Evolutionary conservation across 2,797 vertebrate species (phyloP).

Genomic region (Gallinago stenura): DNA sequence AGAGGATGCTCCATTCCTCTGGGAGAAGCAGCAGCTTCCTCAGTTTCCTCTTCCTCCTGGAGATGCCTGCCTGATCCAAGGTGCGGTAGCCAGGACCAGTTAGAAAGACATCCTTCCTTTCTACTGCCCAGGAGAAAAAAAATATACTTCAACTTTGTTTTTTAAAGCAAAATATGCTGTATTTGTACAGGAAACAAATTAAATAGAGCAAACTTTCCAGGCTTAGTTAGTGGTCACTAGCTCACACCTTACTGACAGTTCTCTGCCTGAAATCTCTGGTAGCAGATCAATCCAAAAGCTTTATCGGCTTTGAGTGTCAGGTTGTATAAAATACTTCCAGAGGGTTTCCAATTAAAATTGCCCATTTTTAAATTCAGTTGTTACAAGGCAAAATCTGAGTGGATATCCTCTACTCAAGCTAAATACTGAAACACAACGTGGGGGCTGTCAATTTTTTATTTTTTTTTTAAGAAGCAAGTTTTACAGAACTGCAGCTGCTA

Average conservation of each 20-base stretch:
- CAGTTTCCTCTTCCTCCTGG: background rate
- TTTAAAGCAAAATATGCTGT: background rate
- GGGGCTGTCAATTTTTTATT: background rate
- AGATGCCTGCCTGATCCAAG: background rate
- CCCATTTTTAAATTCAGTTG: background rate
- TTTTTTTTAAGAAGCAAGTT: background rate
- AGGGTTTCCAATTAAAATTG: background rate
- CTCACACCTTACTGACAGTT: background rate
- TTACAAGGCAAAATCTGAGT: background rate
- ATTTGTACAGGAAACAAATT: background rate
- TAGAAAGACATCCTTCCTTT: background rate
- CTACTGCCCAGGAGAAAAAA: background rate
- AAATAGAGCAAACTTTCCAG: background rate
- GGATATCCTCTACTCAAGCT: background rate
- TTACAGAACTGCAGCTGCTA: background rate
- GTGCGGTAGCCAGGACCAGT: background rate
- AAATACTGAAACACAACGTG: background rate
- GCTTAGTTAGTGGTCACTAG: accelerated
- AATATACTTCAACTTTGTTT: background rate
- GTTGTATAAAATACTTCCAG: background rate
- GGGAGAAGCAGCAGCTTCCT: background rate
- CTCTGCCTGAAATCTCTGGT: background rate
- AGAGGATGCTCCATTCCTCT: background rate
- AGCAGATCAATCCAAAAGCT: background rate
- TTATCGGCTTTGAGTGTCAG: background rate